These are phyloP conservation scores for Melanostoma scalare DNA, from an alignment of 2,888 invertebrate species.

Conservation along the genomic window DNA sequence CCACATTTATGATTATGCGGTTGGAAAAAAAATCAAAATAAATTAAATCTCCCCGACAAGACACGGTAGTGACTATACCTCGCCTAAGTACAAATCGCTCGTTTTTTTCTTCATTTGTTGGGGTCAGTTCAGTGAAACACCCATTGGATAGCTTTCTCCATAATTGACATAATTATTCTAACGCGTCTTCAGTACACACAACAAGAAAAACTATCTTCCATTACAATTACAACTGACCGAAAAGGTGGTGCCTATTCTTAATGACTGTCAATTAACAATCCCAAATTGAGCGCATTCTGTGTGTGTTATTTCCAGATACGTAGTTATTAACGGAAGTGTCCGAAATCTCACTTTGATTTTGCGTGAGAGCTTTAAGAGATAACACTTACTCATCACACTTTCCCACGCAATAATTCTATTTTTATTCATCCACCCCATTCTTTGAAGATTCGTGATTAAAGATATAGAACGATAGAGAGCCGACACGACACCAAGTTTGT, in stretches of 20 bases:
- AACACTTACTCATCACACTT: constrained; percentile 22
- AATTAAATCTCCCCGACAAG: no score
- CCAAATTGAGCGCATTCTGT: background rate
- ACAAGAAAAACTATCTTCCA: background rate
- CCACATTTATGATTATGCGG: no score
- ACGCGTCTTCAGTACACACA: background rate
- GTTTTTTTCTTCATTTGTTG: no score
- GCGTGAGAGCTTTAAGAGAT: constrained; percentile 14
- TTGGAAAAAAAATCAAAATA: no score
- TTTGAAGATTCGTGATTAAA: constrained; percentile 22
- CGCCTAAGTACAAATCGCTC: no score
- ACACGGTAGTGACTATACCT: no score
- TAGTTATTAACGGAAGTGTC: constrained; percentile 17
- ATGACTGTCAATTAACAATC: constrained; percentile 22
- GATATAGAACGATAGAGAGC: constrained; percentile 5
- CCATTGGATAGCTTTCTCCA: no score
- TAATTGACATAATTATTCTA: constrained; percentile 17
- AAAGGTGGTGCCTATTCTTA: background rate
- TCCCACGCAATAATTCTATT: constrained; percentile 58
- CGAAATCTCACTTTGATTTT: constrained; percentile 20
- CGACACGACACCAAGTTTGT: constrained; percentile 1
- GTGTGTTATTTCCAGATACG: background rate
- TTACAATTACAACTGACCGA: constrained; percentile 1
- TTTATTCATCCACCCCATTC: constrained; percentile 1
- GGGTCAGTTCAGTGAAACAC: no score